These are phyloP conservation scores for Anas capensis DNA, from an alignment of 2,797 vertebrate genomes.

Conservation along the genomic window DNA sequence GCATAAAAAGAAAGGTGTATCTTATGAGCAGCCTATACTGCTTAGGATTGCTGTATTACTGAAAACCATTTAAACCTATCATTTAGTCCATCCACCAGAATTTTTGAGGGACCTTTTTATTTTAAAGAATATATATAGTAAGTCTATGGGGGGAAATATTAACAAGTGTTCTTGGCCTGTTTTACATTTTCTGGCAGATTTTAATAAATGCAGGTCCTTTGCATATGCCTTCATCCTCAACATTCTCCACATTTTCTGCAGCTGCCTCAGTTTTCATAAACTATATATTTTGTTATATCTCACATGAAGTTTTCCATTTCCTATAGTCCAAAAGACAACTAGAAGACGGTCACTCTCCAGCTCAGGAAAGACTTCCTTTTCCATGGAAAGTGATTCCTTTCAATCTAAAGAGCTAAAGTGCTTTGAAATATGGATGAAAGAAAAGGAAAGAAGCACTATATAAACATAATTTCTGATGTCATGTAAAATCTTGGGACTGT, in stretches of 20 bases:
- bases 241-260: neutral
- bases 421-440: neutral
- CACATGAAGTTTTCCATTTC: neutral
- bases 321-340: neutral
- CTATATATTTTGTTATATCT: neutral
- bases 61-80: neutral
- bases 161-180: neutral
- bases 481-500: neutral
- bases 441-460: neutral
- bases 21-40: neutral
- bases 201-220: neutral
- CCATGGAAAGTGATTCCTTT: neutral
- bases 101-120: neutral
- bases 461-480: neutral
- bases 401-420: neutral
- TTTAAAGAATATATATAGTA: neutral
- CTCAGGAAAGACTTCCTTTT: neutral
- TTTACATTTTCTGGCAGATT: neutral
- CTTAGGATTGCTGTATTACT: neutral
- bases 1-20: neutral
- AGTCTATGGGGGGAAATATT: neutral
- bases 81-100: neutral
- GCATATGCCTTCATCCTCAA: neutral
- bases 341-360: neutral
- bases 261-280: neutral